These are phyloP conservation scores for Sebastes nivosus DNA, from an alignment of 2,797 vertebrate genomes.

Conservation along the genomic window DNA sequence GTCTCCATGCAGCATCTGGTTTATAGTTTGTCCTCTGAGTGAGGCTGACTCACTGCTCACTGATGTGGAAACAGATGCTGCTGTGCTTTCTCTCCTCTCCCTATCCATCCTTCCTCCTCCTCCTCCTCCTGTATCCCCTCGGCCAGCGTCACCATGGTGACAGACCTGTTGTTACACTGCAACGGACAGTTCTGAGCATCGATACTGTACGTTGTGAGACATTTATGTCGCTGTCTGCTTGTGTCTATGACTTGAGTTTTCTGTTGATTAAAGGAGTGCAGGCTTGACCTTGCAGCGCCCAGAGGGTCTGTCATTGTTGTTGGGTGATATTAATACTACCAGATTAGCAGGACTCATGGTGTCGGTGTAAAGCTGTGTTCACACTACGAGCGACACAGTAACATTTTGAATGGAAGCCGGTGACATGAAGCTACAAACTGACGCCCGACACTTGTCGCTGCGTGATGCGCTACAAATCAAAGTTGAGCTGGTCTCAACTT, in stretches of 20 bases:
- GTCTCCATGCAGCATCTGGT: background rate
- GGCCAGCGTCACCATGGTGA: conserved; percentile 73
- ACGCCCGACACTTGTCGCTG: background rate
- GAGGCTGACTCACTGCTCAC: conserved; percentile 26
- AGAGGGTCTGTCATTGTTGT: background rate
- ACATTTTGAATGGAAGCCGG: background rate
- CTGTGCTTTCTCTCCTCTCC: background rate
- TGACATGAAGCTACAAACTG: background rate
- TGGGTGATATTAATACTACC: background rate
- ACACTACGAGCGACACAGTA: background rate
- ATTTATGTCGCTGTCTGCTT: background rate
- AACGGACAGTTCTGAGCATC: conserved; percentile 14
- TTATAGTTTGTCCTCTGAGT: background rate
- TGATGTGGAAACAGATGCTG: conserved; percentile 60
- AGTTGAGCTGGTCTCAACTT: background rate
- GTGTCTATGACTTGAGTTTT: background rate
- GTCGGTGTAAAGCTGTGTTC: background rate
- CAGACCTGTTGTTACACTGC: conserved; percentile 68
- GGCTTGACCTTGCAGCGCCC: background rate
- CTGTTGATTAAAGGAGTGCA: background rate
- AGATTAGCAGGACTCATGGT: background rate
- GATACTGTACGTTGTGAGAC: background rate
- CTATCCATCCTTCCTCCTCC: background rate
- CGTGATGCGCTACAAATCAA: background rate
- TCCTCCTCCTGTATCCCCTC: conserved; percentile 52